These are phyloP conservation scores for Peromyscus californicus DNA, from an alignment of 2,113 vertebrate species.

Conservation along the genomic window DNA sequence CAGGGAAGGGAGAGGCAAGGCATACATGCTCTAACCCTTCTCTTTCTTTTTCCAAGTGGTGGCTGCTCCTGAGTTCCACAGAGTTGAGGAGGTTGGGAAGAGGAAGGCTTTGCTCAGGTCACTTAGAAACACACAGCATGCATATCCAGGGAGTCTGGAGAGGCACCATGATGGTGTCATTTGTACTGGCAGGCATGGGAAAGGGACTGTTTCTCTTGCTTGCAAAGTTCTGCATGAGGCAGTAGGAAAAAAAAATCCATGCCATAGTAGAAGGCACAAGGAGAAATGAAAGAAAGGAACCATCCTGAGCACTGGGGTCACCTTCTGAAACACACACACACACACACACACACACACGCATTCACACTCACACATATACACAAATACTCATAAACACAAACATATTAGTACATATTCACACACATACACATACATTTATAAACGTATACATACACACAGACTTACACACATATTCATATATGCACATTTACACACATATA, in stretches of 20 bases:
- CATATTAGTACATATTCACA: neutral
- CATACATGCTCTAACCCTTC: neutral
- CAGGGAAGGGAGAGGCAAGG: neutral
- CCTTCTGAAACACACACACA: neutral
- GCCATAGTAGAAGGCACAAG: neutral
- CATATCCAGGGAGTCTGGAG: neutral
- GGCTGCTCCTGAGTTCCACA: neutral
- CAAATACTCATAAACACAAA: neutral
- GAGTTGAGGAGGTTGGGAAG: neutral
- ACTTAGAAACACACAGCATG: neutral
- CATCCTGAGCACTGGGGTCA: neutral
- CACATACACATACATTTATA: neutral
- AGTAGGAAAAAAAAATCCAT: neutral
- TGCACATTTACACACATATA: too few relatives aligned
- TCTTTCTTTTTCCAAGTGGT: neutral
- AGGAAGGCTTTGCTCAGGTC: neutral
- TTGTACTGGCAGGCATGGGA: neutral
- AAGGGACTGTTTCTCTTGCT: neutral
- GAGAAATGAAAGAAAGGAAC: neutral
- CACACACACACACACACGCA: accelerated
- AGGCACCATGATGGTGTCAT: too few relatives aligned
- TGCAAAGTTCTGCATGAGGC: neutral
- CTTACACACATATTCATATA: neutral
- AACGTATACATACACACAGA: neutral
- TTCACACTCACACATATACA: neutral